A percentile compares a stretch with the other conserved stretches of the same genome.
Evolutionary conservation across 2,797 vertebrate genomes (phyloP).

Genomic region (Podarcis siculus): DNA sequence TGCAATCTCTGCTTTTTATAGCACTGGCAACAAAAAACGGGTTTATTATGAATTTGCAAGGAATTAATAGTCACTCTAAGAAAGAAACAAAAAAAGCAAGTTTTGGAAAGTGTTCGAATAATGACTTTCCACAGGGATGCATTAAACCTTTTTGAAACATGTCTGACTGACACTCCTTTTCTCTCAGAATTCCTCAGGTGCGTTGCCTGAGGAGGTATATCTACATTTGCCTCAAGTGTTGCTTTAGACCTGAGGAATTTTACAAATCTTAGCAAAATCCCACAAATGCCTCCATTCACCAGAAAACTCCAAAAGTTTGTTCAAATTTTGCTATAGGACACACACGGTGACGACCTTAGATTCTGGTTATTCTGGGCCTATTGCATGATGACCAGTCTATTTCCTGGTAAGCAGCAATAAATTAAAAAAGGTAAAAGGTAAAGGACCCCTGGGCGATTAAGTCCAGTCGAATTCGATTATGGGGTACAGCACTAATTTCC

Average conservation of each 20-base stretch:
- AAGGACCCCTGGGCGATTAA: too few relatives aligned
- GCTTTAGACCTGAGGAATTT: neutral
- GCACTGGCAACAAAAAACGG: neutral
- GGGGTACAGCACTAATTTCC: too few relatives aligned
- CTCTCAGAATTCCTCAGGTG: neutral
- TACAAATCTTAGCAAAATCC: neutral
- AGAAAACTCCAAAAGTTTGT: neutral
- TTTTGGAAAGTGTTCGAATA: neutral
- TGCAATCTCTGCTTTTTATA: neutral
- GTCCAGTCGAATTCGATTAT: too few relatives aligned
- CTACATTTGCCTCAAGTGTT: neutral
- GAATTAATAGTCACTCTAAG: accelerated
- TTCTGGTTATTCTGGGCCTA: neutral
- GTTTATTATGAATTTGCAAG: constrained; percentile 11
- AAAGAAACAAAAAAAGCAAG: neutral
- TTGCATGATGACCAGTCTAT: too few relatives aligned
- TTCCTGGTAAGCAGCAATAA: too few relatives aligned
- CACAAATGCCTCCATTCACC: neutral
- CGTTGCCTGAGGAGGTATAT: neutral
- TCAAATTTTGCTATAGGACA: neutral
- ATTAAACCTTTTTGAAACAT: neutral
- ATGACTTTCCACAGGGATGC: neutral
- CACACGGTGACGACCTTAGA: neutral
- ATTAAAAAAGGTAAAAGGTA: too few relatives aligned
- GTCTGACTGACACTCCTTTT: neutral